Conservation (phyloP, 2,113 vertebrate genomes). For the Irena cyanogastra region DNA sequence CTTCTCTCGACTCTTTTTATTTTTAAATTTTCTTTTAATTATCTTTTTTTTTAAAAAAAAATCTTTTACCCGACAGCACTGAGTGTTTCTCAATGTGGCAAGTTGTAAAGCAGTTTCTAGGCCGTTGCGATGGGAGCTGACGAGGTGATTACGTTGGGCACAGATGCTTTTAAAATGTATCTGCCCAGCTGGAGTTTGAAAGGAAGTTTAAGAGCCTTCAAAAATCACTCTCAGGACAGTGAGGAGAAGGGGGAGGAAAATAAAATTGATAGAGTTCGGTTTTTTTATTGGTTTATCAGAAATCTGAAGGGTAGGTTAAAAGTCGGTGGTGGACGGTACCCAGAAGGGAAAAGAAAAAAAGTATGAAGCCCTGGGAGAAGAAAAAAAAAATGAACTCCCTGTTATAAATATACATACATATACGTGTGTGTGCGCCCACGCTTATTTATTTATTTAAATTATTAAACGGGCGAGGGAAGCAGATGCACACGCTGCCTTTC, state of each 20-base stretch:
- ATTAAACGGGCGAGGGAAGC: slow-evolving; percentile 16
- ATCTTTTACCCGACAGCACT: background rate
- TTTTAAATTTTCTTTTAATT: background rate
- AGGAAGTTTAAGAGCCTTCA: background rate
- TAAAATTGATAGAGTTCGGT: background rate
- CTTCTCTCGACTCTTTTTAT: background rate
- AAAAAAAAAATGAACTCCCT: background rate
- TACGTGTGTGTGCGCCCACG: background rate
- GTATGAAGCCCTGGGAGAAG: background rate
- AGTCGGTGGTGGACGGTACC: background rate
- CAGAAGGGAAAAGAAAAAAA: background rate
- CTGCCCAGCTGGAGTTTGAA: slow-evolving; percentile 5
- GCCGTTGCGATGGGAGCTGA: background rate
- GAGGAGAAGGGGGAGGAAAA: background rate
- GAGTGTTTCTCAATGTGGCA: background rate
- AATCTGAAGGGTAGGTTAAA: slow-evolving; percentile 8
- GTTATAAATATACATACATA: slow-evolving; percentile 6
- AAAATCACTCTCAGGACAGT: background rate
- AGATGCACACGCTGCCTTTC: slow-evolving; percentile 1
- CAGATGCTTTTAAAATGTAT: slow-evolving; percentile 7
- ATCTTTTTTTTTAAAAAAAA: background rate
- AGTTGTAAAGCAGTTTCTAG: background rate
- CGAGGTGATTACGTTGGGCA: background rate
- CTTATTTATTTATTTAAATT: slow-evolving; percentile 54
- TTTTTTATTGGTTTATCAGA: slow-evolving; percentile 5